These are phyloP conservation scores for Gonatopus flavifemur DNA, from an alignment of 1,140 invertebrate species.

Conservation along the genomic window DNA sequence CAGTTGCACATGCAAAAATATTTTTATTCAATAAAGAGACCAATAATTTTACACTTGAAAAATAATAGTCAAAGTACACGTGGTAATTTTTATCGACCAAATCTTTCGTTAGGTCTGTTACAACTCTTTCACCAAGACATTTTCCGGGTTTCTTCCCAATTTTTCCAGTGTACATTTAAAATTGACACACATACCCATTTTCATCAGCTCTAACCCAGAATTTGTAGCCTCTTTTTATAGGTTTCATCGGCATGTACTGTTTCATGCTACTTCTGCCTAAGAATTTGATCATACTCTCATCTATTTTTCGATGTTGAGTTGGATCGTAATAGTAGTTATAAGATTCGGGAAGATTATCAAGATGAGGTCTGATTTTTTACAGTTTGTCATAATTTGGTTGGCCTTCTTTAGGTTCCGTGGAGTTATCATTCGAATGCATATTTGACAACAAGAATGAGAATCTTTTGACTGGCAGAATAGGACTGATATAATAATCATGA, in stretches of 20 bases:
- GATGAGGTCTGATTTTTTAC: constrained; percentile 42
- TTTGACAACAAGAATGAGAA: no score
- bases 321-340: constrained; percentile 4
- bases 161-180: constrained; percentile 12
- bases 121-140: constrained; percentile 24
- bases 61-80: constrained; percentile 30
- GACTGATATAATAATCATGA: no score
- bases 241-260: constrained; percentile 13
- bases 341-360: constrained; percentile 28
- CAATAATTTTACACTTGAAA: constrained; percentile 19
- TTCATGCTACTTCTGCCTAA: constrained; percentile 5
- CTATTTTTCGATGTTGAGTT: not conserved
- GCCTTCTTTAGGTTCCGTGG: no score
- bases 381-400: constrained; percentile 48
- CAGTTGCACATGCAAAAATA: constrained; percentile 29
- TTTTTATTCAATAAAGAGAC: constrained; percentile 14
- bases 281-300: constrained; percentile 21
- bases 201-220: constrained; percentile 12
- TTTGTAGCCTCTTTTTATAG: constrained; percentile 23
- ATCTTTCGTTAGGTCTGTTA: constrained; percentile 20
- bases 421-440: no score
- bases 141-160: constrained; percentile 15
- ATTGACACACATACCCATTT: constrained; percentile 6
- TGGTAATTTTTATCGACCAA: constrained; percentile 21
- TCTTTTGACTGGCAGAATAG: no score